Conservation (phyloP, 2,888 invertebrate genomes). For the Ceriagrion tenellum region DNA sequence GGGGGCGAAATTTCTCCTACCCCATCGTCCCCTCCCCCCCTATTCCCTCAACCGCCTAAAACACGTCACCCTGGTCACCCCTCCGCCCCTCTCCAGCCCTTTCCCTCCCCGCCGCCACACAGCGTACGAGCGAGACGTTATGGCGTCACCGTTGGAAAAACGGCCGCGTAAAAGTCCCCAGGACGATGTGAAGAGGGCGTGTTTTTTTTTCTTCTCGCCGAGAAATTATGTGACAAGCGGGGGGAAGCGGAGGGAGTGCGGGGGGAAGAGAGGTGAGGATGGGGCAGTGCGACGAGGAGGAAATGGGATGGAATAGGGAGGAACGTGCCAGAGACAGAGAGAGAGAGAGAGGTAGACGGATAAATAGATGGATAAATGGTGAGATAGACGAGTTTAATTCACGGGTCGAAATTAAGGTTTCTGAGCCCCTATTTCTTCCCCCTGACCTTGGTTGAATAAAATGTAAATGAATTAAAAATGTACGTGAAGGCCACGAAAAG, state of each 20-base stretch:
- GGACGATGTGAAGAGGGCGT: constrained; percentile 6
- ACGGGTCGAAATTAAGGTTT: too few relatives aligned
- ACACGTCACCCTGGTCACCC: too few relatives aligned
- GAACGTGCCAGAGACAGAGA: background rate
- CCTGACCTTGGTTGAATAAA: too few relatives aligned
- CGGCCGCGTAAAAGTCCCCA: constrained; percentile 36
- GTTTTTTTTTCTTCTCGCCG: background rate
- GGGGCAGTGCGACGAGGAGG: background rate
- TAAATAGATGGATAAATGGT: too few relatives aligned
- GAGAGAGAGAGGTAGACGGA: background rate
- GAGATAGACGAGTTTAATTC: too few relatives aligned
- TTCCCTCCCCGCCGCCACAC: background rate
- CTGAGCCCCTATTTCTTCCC: too few relatives aligned
- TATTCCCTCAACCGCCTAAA: background rate
- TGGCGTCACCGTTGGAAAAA: constrained; percentile 25
- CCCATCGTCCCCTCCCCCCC: background rate
- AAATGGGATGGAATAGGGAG: background rate
- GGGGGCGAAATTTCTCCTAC: background rate
- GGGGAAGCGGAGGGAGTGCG: background rate
- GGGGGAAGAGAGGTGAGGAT: background rate
- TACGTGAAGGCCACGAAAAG: too few relatives aligned
- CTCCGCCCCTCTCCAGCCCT: background rate
- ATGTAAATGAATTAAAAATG: too few relatives aligned
- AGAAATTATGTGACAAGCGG: constrained; percentile 55
- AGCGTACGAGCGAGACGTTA: constrained; percentile 21